Conservation (phyloP, 2,888 invertebrate species). For the Bombylius discolor region DNA sequence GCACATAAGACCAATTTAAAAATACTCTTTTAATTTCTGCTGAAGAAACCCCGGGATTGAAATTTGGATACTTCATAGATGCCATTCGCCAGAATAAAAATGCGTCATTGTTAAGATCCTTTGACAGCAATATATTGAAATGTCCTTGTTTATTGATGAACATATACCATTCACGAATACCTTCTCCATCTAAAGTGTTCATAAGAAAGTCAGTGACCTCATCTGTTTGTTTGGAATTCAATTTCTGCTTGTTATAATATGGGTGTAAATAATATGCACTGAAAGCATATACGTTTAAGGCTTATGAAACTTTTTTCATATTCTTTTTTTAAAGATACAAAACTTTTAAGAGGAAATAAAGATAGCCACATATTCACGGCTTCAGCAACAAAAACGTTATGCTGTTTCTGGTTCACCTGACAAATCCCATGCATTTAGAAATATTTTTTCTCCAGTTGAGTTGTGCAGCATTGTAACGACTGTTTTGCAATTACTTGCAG, state of each 20-base stretch:
- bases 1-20: constrained; percentile 1
- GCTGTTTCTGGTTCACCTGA: no score
- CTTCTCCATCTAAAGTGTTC: constrained; percentile 5
- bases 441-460: no score
- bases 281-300: neutral
- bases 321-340: constrained; percentile 1
- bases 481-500: no score
- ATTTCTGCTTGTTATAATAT: neutral
- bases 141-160: no score
- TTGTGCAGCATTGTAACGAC: no score
- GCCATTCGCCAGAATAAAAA: constrained; percentile 4
- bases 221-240: neutral
- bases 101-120: constrained; percentile 2
- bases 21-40: constrained; percentile 2
- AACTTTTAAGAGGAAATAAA: constrained; percentile 6
- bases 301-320: no score
- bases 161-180: neutral
- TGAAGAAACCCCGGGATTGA: constrained; percentile 14
- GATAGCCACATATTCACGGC: no score
- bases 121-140: neutral
- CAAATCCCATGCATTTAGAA: no score
- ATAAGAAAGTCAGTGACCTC: constrained; percentile 5
- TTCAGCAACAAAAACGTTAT: no score
- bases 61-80: neutral
- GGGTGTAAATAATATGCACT: constrained; percentile 6